These are phyloP conservation scores for Biston stratarius DNA, from an alignment of 2,888 invertebrate species.

Conservation along the genomic window DNA sequence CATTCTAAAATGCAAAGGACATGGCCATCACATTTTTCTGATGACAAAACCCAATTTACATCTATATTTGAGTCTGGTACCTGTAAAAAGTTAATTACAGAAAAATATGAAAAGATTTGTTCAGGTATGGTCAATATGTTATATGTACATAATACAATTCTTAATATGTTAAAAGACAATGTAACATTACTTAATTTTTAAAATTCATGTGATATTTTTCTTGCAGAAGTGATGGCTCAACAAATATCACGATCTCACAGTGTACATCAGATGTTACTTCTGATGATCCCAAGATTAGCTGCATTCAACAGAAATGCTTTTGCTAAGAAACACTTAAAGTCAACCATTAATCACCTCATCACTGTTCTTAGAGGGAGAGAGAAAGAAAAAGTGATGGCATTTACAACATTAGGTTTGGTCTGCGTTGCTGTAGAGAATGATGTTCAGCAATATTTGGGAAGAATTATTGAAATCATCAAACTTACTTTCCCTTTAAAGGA, in stretches of 20 bases:
- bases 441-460: constrained; percentile 91
- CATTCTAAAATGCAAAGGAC: constrained; percentile 77
- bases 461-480: constrained; percentile 94
- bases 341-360: constrained; percentile 92
- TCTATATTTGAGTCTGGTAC: constrained; percentile 92
- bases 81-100: constrained; percentile 93
- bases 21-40: constrained; percentile 65
- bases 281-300: constrained; percentile 95
- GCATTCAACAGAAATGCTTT: constrained; percentile 96
- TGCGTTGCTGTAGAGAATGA: constrained; percentile 95
- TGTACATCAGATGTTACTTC: constrained; percentile 95
- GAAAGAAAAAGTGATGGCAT: constrained; percentile 94
- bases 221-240: constrained; percentile 92
- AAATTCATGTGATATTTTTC: constrained; percentile 10
- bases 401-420: constrained; percentile 96
- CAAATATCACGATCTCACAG: constrained; percentile 91
- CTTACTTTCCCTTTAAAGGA: constrained; percentile 91
- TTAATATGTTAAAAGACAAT: no score
- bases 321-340: constrained; percentile 90
- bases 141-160: not conserved
- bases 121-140: constrained; percentile 65
- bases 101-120: constrained; percentile 94
- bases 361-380: constrained; percentile 92
- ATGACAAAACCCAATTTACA: constrained; percentile 71
- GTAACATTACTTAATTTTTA: not conserved